Evolutionary conservation across 2,113 vertebrate genomes (phyloP).

Genomic region (Oncorhynchus mykiss): DNA sequence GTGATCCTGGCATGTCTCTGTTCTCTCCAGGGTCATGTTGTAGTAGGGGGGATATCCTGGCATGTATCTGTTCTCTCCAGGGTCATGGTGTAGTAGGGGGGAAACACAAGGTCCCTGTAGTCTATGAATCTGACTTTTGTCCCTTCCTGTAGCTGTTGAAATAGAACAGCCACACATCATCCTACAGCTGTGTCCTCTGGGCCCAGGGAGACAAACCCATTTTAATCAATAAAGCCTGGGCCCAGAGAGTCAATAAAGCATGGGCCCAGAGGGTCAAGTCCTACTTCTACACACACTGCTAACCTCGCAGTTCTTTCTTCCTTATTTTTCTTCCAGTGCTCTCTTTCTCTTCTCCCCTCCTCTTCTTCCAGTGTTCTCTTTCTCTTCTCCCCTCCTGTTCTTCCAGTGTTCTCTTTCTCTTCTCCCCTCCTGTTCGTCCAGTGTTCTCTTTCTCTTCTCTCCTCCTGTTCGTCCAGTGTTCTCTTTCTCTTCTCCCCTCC

Average conservation of each 20-base stretch:
- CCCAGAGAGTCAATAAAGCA: constrained; percentile 59
- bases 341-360: no score
- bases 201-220: constrained; percentile 60
- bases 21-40: constrained; percentile 10
- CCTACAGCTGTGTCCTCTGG: constrained; percentile 59
- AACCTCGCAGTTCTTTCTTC: constrained; percentile 9
- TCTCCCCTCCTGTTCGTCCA: constrained; percentile 17
- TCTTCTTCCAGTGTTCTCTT: no score
- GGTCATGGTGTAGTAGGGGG: no score
- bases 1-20: constrained; percentile 11
- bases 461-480: no score
- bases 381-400: neutral
- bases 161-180: constrained; percentile 63
- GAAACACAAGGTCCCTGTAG: constrained; percentile 44
- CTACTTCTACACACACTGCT: constrained; percentile 38
- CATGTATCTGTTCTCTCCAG: constrained; percentile 21
- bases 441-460: no score
- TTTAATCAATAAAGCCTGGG: constrained; percentile 62
- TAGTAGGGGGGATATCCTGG: neutral
- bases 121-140: constrained; percentile 48
- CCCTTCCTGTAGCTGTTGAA: constrained; percentile 36
- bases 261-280: constrained; percentile 39
- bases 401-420: constrained; percentile 21
- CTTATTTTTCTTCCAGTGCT: no score
- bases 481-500: no score